Percentiles rank a stretch among this genome's conserved stretches.
Conservation (phyloP, 2,888 invertebrate species). For the Morpho helenor region DNA sequence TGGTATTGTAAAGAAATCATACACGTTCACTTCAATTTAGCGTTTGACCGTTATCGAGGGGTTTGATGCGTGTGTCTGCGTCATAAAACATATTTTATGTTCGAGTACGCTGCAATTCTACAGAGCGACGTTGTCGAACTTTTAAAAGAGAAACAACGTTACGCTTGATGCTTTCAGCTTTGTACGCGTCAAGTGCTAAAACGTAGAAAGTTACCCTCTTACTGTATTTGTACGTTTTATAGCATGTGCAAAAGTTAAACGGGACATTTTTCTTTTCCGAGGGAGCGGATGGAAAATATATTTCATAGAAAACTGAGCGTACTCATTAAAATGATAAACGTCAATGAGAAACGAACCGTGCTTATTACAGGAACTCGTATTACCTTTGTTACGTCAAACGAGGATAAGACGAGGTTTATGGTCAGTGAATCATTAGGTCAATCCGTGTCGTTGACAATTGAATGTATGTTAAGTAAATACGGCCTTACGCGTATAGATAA, state of each 20-base stretch:
- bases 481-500: constrained; percentile 37
- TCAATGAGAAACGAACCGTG: constrained; percentile 20
- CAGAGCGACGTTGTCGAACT: constrained; percentile 53
- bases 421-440: constrained; percentile 75
- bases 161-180: constrained; percentile 53
- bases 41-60: constrained; percentile 62
- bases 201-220: constrained; percentile 47
- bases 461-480: constrained; percentile 61
- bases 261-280: constrained; percentile 1
- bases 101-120: constrained; percentile 54
- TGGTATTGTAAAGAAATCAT: constrained; percentile 44
- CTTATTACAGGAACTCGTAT: constrained; percentile 28
- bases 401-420: constrained; percentile 68
- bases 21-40: constrained; percentile 48
- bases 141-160: constrained; percentile 59
- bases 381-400: constrained; percentile 60
- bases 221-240: constrained; percentile 11
- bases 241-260: constrained; percentile 1
- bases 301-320: constrained; percentile 20
- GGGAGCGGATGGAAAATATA: constrained; percentile 5
- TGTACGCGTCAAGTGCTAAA: constrained; percentile 61
- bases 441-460: constrained; percentile 68
- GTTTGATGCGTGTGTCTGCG: constrained; percentile 64
- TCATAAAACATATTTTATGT: constrained; percentile 75
- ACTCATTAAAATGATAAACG: constrained; percentile 32